Conservation (phyloP, 2,888 invertebrate species). For the Xestia sexstrigata region DNA sequence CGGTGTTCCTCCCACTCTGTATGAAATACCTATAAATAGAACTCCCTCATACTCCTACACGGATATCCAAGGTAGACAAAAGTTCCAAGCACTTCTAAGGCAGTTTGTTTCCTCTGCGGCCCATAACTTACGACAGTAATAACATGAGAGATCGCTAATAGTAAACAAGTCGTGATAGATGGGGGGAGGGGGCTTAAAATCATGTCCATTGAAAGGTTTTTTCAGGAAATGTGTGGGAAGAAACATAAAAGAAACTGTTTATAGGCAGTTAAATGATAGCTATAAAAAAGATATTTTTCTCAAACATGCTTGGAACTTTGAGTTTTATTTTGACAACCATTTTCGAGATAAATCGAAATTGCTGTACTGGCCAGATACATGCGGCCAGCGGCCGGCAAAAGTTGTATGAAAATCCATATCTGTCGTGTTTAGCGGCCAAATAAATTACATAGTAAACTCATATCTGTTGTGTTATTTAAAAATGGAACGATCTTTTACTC, state of each 20-base stretch:
- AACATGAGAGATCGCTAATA: conserved; percentile 48
- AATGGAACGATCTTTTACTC: too few species aligned
- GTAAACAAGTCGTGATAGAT: conserved; percentile 48
- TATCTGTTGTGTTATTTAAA: too few species aligned
- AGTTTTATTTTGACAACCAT: too few species aligned
- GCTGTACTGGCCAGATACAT: too few species aligned
- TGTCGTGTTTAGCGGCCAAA: too few species aligned
- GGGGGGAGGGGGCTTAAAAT: conserved; percentile 12
- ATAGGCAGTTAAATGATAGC: neutral
- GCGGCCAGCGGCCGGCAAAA: too few species aligned
- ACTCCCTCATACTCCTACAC: neutral
- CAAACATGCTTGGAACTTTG: too few species aligned
- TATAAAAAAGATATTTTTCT: too few species aligned
- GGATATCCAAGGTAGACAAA: neutral
- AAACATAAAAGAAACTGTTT: conserved; percentile 11
- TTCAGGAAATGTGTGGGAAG: neutral
- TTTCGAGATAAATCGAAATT: too few species aligned
- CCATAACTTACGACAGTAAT: conserved; percentile 38
- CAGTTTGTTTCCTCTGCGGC: conserved; percentile 19
- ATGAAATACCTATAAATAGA: neutral
- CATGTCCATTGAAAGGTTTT: conserved; percentile 7
- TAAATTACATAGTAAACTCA: too few species aligned
- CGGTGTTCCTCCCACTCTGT: too few species aligned
- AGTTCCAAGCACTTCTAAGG: conserved; percentile 22
- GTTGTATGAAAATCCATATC: too few species aligned